Percentiles rank a stretch among this genome's conserved stretches.
Evolutionary conservation across 1,140 invertebrate genomes (phyloP).

Genomic region (Cydia pomonella): DNA sequence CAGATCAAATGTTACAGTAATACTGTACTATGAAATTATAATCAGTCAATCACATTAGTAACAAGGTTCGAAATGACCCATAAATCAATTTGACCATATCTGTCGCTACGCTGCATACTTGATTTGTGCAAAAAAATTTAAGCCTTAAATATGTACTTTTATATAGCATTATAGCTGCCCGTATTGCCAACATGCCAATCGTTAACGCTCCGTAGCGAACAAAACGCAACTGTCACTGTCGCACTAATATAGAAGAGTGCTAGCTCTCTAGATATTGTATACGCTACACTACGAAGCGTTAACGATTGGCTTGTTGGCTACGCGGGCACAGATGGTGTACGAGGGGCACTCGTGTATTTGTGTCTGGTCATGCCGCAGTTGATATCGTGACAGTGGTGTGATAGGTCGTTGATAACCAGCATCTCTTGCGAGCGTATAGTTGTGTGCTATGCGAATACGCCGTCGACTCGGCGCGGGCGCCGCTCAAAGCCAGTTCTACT

Average conservation of each 20-base stretch:
- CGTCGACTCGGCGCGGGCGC: background rate
- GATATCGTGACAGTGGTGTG: background rate
- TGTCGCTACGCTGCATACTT: background rate
- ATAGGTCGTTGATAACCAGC: background rate
- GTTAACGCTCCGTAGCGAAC: too few relatives aligned
- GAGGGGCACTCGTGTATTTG: background rate
- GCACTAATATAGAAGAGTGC: too few relatives aligned
- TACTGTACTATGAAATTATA: too few relatives aligned
- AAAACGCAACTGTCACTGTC: too few relatives aligned
- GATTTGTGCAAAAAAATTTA: background rate
- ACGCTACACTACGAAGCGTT: too few relatives aligned
- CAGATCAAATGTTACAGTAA: too few relatives aligned
- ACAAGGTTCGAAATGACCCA: background rate
- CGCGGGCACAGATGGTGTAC: too few relatives aligned
- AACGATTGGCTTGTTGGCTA: too few relatives aligned
- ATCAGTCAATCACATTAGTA: too few relatives aligned
- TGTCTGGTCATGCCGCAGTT: background rate
- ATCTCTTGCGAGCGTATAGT: background rate
- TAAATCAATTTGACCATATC: background rate
- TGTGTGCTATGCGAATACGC: conserved; percentile 3
- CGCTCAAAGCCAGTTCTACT: conserved; percentile 3
- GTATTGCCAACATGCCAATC: too few relatives aligned
- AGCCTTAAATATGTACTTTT: background rate
- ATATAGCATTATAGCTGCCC: too few relatives aligned
- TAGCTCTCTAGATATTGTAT: too few relatives aligned